Base-by-base conservation (phyloP, 2,113 vertebrate genomes). In the Neotragus pygmaeus region DNA sequence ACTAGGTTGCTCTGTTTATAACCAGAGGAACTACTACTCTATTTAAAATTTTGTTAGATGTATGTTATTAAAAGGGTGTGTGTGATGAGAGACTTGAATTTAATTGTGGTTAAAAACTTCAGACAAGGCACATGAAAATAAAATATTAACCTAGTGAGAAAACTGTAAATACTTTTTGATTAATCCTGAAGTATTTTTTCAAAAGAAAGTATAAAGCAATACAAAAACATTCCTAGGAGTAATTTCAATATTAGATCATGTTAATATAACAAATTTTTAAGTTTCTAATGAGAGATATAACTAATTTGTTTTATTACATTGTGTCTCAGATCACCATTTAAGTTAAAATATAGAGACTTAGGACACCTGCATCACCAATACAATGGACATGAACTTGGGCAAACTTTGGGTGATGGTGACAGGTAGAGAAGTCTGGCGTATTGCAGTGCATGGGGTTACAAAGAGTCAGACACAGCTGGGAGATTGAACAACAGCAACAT, bases 61-160 rank as follows among this genome's bases (percentile, higher is more conserved):
- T 28, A 57, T 57, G n/a, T 15, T 73, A 60, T 66, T 85, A 45
- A 88, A 94, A 70, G 39, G 62, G 15, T 13, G 27, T 33, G 27
- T 57, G 45, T 85, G 33, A 53, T 49, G 17, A 82, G 16, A 43
- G 33, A 39, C 5, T 30, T 55, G 85, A 84, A 51, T 96, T 95
- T 77, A 90, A 82, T 86, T 90, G 58, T 33, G n/a, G 12, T 83
- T 82, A 62, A 91, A 93, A 95, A 84, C 11, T 94, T 90, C n/a
- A 89, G 73, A 82, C 36, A 78, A 81, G 39, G 5, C 33, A 88
- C 28, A 43, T 77, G 83, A 92, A 94, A 96, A 96, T 89, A 82
- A 84, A 93, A 75, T 92, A 43, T 84, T 88, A 90, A 94, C 27
- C 39, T 87, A 84, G 62, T 82, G 77, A 82, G 64, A 85, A 95